Percentiles rank a stretch among this genome's conserved stretches.
Conservation (phyloP, 1,140 invertebrate species). For the Sipha flava region DNA sequence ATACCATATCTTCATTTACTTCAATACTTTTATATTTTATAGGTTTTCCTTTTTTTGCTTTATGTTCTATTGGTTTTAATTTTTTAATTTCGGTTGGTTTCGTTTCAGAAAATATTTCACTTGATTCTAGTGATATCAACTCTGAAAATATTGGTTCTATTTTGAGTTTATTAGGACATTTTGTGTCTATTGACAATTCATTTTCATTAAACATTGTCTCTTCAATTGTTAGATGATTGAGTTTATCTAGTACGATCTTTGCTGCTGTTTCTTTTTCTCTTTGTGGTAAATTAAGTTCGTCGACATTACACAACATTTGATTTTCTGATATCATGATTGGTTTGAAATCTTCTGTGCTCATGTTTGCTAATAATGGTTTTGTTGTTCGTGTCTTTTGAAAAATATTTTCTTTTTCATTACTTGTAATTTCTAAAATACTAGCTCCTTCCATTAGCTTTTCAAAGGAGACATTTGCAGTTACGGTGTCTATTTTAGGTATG, state of each 20-base stretch:
- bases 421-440: neutral
- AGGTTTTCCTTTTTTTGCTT: neutral
- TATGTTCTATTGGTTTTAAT: neutral
- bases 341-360: neutral
- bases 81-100: neutral
- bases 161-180: neutral
- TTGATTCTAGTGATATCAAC: neutral
- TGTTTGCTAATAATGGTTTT: neutral
- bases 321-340: slow-evolving; percentile 17
- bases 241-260: neutral
- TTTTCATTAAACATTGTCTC: neutral
- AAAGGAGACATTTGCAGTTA: neutral
- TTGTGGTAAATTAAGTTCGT: neutral
- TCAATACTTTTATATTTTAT: neutral
- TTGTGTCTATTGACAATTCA: neutral
- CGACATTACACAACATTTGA: neutral
- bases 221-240: neutral
- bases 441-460: neutral
- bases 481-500: neutral
- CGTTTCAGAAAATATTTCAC: neutral
- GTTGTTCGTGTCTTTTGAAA: neutral
- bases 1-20: neutral
- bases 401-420: neutral
- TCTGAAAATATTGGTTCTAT: neutral
- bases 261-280: neutral